Evolutionary conservation across 2,113 vertebrate species (phyloP), one percentile per base, ranked within the genome.

Genomic region (Benitochromis conjunctus): DNA sequence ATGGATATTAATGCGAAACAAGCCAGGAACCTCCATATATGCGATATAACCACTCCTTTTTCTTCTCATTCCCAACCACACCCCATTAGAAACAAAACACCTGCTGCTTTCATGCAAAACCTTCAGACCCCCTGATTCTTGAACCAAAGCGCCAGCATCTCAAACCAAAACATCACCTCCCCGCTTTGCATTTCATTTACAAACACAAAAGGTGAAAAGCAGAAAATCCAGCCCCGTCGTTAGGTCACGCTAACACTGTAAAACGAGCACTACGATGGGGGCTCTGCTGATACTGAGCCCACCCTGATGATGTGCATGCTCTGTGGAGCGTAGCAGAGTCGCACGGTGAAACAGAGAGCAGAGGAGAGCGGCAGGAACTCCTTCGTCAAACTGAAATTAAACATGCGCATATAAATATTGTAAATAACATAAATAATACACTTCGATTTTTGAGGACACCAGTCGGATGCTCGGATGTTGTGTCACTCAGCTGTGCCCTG

Each of bases 401-500:
- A 48, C 41, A 74, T 19, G 24, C 18, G 14, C 41, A 48, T 18
- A 3, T 74, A 74, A 74, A 74, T 48, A 48, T 29, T 74, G 41
- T 29, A 29, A 74, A 74, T 7, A 48, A 48, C 41, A 48, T 48
- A 43, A 74, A 74, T 74, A 48, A 19, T 18, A 74, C 5, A 1
- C 31, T n/a, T n/a, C n/a, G n/a, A n/a, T n/a, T n/a, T n/a, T n/a
- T n/a, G n/a, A n/a, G n/a, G n/a, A n/a, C n/a, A n/a, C n/a, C n/a
- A n/a, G n/a, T n/a, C n/a, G n/a, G n/a, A n/a, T n/a, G n/a, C n/a
- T n/a, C n/a, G 26, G 5, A 26, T 12, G 9, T 2, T 3, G 5
- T 2, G 41, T 46, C 24, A 12, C 86, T 86, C 18, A 56, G 81
- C 85, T 80, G 48, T 38, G 83, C 58, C 13, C 1, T 41, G 54